These are phyloP conservation scores for Catostomus latipinnis DNA, from an alignment of 2,797 vertebrate genomes.

Conservation along the genomic window DNA sequence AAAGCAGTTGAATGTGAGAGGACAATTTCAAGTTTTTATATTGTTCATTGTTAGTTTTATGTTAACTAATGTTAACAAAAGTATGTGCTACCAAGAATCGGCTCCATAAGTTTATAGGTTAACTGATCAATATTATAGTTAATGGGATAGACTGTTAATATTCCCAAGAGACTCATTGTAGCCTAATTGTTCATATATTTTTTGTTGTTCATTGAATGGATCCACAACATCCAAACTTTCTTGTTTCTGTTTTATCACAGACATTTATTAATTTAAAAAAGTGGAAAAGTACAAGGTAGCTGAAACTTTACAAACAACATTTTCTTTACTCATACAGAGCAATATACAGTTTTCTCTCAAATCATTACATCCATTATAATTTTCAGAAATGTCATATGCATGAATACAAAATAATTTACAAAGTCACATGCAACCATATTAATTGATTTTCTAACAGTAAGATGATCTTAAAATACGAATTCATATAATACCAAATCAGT, in stretches of 20 bases:
- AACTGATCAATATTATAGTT: too few species aligned
- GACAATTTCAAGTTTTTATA: too few species aligned
- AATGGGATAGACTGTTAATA: too few species aligned
- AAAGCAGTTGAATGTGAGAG: too few species aligned
- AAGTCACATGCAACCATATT: constrained; percentile 51
- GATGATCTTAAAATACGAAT: constrained; percentile 32
- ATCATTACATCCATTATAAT: constrained; percentile 17
- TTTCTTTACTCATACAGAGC: constrained; percentile 22
- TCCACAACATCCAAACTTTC: too few species aligned
- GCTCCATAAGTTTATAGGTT: too few species aligned
- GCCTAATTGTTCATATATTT: too few species aligned
- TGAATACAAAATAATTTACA: constrained; percentile 60
- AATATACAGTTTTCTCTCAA: constrained; percentile 37
- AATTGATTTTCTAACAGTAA: constrained; percentile 42
- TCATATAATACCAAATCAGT: constrained; percentile 43
- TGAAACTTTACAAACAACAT: constrained; percentile 54
- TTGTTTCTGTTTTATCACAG: constrained; percentile 7
- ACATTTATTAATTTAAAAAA: constrained; percentile 56
- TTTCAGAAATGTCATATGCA: constrained; percentile 42
- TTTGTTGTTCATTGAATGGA: too few species aligned
- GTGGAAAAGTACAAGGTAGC: constrained; percentile 39
- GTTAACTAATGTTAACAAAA: too few species aligned
- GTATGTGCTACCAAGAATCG: too few species aligned
- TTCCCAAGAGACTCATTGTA: too few species aligned
- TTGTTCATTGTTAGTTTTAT: too few species aligned